Evolutionary conservation across 2,888 invertebrate genomes (phyloP).

Genomic region (Apodemia duryi): DNA sequence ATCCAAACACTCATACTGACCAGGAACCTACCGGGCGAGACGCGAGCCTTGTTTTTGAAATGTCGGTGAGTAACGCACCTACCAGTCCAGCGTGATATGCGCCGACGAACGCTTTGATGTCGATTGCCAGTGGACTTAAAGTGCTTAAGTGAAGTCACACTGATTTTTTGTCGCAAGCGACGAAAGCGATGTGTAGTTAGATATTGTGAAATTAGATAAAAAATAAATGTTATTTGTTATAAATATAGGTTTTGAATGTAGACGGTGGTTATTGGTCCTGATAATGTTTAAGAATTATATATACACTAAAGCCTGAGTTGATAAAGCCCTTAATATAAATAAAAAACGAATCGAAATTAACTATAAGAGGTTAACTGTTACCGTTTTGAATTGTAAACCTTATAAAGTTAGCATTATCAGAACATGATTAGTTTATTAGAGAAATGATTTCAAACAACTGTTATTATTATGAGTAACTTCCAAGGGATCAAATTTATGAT

Average conservation of each 20-base stretch:
- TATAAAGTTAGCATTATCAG: neutral
- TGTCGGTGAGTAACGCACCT: constrained; percentile 40
- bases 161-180: constrained; percentile 12
- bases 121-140: constrained; percentile 10
- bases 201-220: constrained; percentile 64
- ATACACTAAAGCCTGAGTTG: neutral
- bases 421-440: neutral
- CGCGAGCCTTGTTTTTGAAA: constrained; percentile 1
- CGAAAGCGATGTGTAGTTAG: constrained; percentile 56
- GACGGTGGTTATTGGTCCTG: constrained; percentile 20
- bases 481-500: constrained; percentile 1
- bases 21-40: constrained; percentile 31
- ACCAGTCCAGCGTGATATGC: constrained; percentile 47
- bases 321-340: neutral
- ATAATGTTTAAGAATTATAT: constrained; percentile 11
- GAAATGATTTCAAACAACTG: neutral
- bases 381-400: constrained; percentile 1
- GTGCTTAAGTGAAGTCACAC: constrained; percentile 15
- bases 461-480: neutral
- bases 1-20: constrained; percentile 27
- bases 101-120: constrained; percentile 38
- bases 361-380: constrained; percentile 14
- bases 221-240: constrained; percentile 69
- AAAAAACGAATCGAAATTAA: constrained; percentile 15
- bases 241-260: constrained; percentile 27